Conservation (phyloP, 1,140 invertebrate genomes). For the Brachionus calyciflorus region DNA sequence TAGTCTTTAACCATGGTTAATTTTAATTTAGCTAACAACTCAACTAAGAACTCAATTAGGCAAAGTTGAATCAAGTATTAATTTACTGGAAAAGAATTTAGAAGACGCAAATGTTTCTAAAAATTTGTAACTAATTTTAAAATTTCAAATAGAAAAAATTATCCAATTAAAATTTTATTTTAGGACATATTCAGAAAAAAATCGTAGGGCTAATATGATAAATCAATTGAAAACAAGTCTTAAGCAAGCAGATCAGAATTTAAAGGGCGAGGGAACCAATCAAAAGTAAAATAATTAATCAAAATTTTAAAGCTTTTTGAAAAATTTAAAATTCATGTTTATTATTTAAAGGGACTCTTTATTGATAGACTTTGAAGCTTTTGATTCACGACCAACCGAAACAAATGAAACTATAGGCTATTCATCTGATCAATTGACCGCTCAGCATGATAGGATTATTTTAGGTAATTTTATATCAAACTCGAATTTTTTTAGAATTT, state of each 20-base stretch:
- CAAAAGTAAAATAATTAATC: background rate
- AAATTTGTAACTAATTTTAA: background rate
- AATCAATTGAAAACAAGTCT: slow-evolving; percentile 16
- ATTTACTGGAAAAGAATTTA: background rate
- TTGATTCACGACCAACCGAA: background rate
- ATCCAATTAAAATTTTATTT: background rate
- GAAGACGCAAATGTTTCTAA: background rate
- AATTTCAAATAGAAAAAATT: background rate
- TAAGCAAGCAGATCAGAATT: slow-evolving; percentile 6
- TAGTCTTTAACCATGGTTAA: background rate
- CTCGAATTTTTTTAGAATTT: background rate
- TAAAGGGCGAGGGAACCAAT: slow-evolving; percentile 8
- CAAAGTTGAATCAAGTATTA: slow-evolving; percentile 11
- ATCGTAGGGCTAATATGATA: background rate
- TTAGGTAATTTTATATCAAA: background rate
- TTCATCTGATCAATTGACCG: background rate
- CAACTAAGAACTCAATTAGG: slow-evolving; percentile 25
- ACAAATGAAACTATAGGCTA: background rate
- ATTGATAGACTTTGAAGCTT: slow-evolving; percentile 19
- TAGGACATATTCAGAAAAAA: slow-evolving; percentile 24
- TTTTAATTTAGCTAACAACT: background rate
- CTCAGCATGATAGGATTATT: slow-evolving; percentile 29
- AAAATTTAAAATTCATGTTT: background rate
- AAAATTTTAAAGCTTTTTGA: background rate
- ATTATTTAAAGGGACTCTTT: slow-evolving; percentile 3